These are phyloP conservation scores for Ormyrus labotus DNA, from an alignment of 2,888 invertebrate species.

Conservation along the genomic window DNA sequence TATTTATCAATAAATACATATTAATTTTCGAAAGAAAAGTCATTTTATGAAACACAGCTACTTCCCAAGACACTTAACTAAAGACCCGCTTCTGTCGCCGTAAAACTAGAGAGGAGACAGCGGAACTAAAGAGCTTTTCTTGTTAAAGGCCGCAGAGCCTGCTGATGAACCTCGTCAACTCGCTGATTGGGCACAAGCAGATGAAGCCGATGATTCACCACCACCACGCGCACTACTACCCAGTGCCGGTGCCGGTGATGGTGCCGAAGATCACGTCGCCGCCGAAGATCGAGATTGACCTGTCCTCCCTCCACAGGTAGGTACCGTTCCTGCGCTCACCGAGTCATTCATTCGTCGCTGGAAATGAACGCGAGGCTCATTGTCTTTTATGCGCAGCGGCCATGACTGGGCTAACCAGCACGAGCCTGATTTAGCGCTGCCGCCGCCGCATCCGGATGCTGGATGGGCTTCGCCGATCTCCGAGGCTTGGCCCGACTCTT, in stretches of 20 bases:
- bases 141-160: conserved; percentile 40
- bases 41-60: too few species aligned
- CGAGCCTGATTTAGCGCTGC: conserved; percentile 19
- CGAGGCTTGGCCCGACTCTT: conserved; percentile 52
- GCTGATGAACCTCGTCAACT: conserved; percentile 48
- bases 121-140: background rate
- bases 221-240: conserved; percentile 68
- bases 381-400: conserved; percentile 7
- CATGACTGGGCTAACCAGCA: conserved; percentile 62
- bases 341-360: background rate
- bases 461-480: conserved; percentile 34
- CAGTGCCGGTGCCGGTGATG: conserved; percentile 59
- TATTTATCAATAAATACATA: too few species aligned
- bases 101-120: too few species aligned
- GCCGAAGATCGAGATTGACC: conserved; percentile 52
- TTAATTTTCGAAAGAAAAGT: too few species aligned
- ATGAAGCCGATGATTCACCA: conserved; percentile 61
- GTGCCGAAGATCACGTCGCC: conserved; percentile 49
- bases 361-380: background rate
- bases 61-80: too few species aligned
- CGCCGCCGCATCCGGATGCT: background rate
- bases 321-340: background rate
- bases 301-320: conserved; percentile 48
- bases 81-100: too few species aligned
- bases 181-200: conserved; percentile 44